Evolutionary conservation across 1,140 invertebrate species (phyloP).

Genomic region (Carcinoscorpius rotundicauda): DNA sequence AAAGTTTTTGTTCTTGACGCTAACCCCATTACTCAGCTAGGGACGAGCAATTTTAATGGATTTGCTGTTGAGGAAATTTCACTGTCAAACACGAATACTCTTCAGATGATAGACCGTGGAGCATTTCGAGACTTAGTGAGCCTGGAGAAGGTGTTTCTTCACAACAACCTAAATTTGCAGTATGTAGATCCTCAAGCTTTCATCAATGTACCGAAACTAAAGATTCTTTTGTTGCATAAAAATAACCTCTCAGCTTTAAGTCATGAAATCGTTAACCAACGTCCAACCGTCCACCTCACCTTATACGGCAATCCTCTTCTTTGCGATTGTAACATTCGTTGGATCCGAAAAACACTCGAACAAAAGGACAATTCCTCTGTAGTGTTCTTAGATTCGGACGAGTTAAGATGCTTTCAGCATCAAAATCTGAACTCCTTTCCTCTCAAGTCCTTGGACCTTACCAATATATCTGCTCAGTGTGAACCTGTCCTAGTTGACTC

Average conservation of each 20-base stretch:
- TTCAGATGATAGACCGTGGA: conserved; percentile 33
- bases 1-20: conserved; percentile 62
- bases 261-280: conserved; percentile 25
- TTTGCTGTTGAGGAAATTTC: conserved; percentile 30
- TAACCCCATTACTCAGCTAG: conserved; percentile 48
- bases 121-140: conserved; percentile 34
- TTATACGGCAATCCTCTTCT: conserved; percentile 36
- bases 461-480: conserved; percentile 28
- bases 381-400: conserved; percentile 27
- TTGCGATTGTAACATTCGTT: conserved; percentile 40
- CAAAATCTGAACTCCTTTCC: conserved; percentile 22
- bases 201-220: conserved; percentile 29
- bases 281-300: conserved; percentile 27
- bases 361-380: conserved; percentile 13
- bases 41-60: conserved; percentile 28
- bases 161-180: conserved; percentile 32
- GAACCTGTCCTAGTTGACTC: conserved; percentile 30
- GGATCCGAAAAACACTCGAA: conserved; percentile 28
- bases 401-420: conserved; percentile 31
- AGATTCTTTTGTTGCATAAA: conserved; percentile 32
- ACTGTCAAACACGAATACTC: conserved; percentile 31
- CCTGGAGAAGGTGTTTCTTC: conserved; percentile 30
- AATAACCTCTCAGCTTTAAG: conserved; percentile 33
- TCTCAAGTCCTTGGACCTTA: conserved; percentile 27
- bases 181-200: conserved; percentile 36